Conservation (phyloP, 1,140 invertebrate species). For the Neodiprion pinetum region DNA sequence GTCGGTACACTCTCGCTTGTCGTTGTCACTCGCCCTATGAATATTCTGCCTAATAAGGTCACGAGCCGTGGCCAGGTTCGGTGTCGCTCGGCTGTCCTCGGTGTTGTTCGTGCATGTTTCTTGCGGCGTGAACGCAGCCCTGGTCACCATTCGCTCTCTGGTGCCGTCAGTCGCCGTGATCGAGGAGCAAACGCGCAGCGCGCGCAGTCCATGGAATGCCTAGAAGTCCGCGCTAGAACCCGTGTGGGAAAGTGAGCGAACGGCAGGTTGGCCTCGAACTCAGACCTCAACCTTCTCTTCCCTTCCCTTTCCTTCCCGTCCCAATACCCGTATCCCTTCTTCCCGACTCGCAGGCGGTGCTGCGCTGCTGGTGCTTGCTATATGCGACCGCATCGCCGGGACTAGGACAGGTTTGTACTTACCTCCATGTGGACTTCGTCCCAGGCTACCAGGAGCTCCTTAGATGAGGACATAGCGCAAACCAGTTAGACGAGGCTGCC, state of each 20-base stretch:
- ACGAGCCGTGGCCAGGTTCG: not conserved
- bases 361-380: not conserved
- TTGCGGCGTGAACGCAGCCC: conserved; percentile 1
- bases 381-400: not conserved
- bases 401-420: not conserved
- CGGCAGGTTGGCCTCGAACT: conserved; percentile 43
- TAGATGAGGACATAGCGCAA: too few relatives aligned
- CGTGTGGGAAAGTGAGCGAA: conserved; percentile 50
- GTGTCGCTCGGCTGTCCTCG: not conserved
- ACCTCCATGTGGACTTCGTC: not conserved
- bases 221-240: not conserved
- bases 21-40: not conserved
- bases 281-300: conserved; percentile 47
- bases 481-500: too few relatives aligned
- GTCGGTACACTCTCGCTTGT: not conserved
- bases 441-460: too few relatives aligned
- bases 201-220: not conserved
- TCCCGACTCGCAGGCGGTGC: not conserved
- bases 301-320: not conserved
- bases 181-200: not conserved
- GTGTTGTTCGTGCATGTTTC: not conserved
- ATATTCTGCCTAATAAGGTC: conserved; percentile 7
- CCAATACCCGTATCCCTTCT: conserved; percentile 12
- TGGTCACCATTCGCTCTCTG: not conserved
- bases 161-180: not conserved